A percentile compares a stretch with the other conserved stretches of the same genome.
phyloP scores from a whole-genome alignment of 2,888 invertebrate genomes.

The Psylliodes chrysocephalus region DNA sequence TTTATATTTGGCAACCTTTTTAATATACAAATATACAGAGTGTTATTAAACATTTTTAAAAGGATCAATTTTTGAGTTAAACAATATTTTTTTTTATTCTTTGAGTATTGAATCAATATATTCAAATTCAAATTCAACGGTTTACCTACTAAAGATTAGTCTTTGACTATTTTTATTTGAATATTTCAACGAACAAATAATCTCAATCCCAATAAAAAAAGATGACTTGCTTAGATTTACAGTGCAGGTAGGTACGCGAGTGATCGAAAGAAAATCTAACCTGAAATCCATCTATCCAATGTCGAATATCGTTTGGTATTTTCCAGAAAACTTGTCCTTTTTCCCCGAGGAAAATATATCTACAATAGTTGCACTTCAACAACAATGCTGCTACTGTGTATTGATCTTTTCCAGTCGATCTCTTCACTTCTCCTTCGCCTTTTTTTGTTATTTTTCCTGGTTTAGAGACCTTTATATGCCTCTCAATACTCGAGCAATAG shows the following conservation, averaged over 20 bases:
- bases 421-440: conserved; percentile 13
- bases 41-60: no score
- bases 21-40: no score
- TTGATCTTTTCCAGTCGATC: conserved; percentile 50
- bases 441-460: conserved; percentile 15
- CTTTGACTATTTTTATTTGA: no score
- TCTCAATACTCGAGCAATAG: conserved; percentile 13
- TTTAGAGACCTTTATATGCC: background rate
- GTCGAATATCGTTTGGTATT: conserved; percentile 17
- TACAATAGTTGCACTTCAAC: conserved; percentile 47
- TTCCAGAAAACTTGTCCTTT: conserved; percentile 4
- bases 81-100: no score
- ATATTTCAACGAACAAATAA: no score
- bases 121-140: no score
- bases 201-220: background rate
- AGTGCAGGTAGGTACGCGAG: conserved; percentile 3
- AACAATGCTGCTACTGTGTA: conserved; percentile 46
- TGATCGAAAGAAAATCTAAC: conserved; percentile 16
- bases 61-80: no score
- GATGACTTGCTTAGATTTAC: background rate
- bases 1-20: no score
- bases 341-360: conserved; percentile 25
- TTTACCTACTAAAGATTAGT: no score
- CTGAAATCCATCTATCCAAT: conserved; percentile 19
- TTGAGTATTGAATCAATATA: no score